Evolutionary conservation across 2,888 invertebrate genomes (phyloP), one percentile per base, ranked within the genome.

Genomic region (Diarsia mendica): DNA sequence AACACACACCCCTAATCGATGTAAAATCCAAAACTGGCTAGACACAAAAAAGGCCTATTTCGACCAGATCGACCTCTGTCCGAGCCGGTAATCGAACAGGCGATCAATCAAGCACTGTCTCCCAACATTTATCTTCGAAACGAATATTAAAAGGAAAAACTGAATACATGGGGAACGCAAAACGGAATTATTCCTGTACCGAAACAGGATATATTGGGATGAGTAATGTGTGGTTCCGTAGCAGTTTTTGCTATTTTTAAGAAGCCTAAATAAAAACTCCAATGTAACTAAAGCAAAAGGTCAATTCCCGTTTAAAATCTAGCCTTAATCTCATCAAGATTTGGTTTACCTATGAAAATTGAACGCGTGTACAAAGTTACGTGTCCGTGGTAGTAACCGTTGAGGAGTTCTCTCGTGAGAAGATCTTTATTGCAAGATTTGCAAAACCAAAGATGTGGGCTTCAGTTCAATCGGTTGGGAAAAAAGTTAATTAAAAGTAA

Each of bases 41-140:
- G 81, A 86, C 77, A 79, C 53, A 86, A 87, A 87, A 80, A 79
- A 77, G 55, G 46, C 73, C 83, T 68, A 66, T 76, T 70, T 49
- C 76, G 74, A 67, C 68, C 74, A 82, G 75, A 77, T 75, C 88
- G 81, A 87, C 88, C 88, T 87, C 75, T 83, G 87, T 80, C 84
- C 87, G 80, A 91, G 91, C 92, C 93, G 90, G 90, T 92, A 94
- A 92, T 90, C 91, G 89, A 87, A 76, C 74, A 55, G 65, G 86
- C 92, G 89, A 95, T 95, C 95, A 93, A 95, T 95, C 95, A 95
- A 78, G 67, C 91, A 90, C 89, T 94, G 95, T 95, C 94, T 94
- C 93, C 88, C 91, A 89, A 92, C 93, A 95, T 95, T 95, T 94
- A 95, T 95, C 95, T 94, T 93, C 91, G 72, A 79, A 87, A 85